Conservation (phyloP, 2,888 invertebrate genomes). For the Limnephilus marmoratus region DNA sequence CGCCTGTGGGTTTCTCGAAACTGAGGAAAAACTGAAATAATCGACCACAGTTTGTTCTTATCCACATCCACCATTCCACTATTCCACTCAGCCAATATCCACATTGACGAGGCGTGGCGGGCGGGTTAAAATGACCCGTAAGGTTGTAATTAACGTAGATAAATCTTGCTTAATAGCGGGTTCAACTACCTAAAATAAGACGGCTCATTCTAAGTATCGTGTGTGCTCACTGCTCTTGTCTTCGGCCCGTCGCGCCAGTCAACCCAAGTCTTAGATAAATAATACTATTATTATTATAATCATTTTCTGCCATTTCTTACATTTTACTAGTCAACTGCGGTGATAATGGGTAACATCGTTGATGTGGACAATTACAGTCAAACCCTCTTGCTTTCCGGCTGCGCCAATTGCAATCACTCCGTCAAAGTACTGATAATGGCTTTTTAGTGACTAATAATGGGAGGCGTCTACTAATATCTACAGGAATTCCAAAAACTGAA, state of each 20-base stretch:
- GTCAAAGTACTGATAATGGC: no score
- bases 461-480: no score
- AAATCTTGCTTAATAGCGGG: conserved; percentile 62
- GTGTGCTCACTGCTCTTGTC: not conserved
- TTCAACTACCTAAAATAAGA: conserved; percentile 53
- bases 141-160: conserved; percentile 62
- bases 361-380: not conserved
- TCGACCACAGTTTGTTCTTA: conserved; percentile 20
- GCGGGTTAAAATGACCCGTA: conserved; percentile 57
- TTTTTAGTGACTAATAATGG: no score
- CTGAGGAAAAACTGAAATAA: conserved; percentile 12
- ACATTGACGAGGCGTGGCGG: conserved; percentile 48
- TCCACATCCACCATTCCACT: not conserved
- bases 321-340: not conserved
- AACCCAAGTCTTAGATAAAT: not conserved
- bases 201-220: conserved; percentile 45
- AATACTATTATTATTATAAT: not conserved
- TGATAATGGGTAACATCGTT: not conserved
- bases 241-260: not conserved
- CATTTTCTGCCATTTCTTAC: conserved; percentile 37
- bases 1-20: not conserved
- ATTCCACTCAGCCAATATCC: conserved; percentile 36
- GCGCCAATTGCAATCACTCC: no score
- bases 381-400: not conserved
- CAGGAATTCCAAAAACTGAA: no score